Percentiles rank a stretch among this genome's conserved stretches.
These are phyloP conservation scores for Brachyptera risi DNA, from an alignment of 2,888 invertebrate species.

Conservation along the genomic window DNA sequence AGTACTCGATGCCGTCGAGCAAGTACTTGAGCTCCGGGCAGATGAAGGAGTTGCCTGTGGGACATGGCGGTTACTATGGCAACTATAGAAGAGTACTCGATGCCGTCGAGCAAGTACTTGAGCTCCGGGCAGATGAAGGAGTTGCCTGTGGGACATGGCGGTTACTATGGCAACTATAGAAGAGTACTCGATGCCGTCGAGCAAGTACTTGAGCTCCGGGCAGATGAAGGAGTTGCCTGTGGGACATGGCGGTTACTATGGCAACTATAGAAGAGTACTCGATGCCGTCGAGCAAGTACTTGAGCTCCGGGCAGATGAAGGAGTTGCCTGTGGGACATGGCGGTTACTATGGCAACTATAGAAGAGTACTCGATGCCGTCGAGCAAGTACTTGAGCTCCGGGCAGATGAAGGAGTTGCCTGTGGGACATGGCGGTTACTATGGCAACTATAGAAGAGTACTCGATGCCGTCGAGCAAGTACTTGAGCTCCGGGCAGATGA, in stretches of 20 bases:
- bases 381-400: slow-evolving; percentile 66
- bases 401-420: slow-evolving; percentile 94
- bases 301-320: slow-evolving; percentile 92
- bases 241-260: too few species aligned
- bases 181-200: slow-evolving; percentile 74
- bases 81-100: slow-evolving; percentile 91
- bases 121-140: slow-evolving; percentile 94
- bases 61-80: too few species aligned
- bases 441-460: too few species aligned
- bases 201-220: slow-evolving; percentile 70
- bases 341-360: too few species aligned
- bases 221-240: slow-evolving; percentile 97
- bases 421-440: too few species aligned
- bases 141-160: slow-evolving; percentile 93
- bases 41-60: slow-evolving; percentile 92
- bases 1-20: slow-evolving; percentile 70
- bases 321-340: slow-evolving; percentile 94
- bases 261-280: slow-evolving; percentile 93
- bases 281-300: slow-evolving; percentile 55
- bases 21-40: slow-evolving; percentile 80
- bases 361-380: slow-evolving; percentile 71
- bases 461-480: slow-evolving; percentile 58
- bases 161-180: too few species aligned
- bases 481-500: slow-evolving; percentile 92
- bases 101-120: slow-evolving; percentile 55